Evolutionary conservation across 2,797 vertebrate genomes (phyloP).

Genomic region (Acipenser ruthenus): DNA sequence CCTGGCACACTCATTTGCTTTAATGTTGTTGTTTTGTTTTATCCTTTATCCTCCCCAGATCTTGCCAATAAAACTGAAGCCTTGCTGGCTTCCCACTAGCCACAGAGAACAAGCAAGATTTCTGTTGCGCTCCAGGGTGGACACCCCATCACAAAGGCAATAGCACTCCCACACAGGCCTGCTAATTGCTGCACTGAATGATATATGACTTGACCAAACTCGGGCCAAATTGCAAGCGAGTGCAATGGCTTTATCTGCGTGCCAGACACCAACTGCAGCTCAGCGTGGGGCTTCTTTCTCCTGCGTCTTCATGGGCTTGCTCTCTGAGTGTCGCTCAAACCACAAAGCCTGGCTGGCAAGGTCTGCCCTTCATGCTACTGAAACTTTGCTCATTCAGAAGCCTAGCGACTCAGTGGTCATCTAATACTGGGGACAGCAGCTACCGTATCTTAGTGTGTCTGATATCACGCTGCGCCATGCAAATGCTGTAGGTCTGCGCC

Average conservation of each 20-base stretch:
- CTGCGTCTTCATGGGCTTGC: background rate
- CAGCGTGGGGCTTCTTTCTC: conserved; percentile 11
- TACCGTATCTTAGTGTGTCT: too few species aligned
- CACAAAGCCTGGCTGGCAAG: background rate
- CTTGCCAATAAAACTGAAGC: conserved; percentile 11
- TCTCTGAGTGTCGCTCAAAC: background rate
- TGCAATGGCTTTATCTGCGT: conserved; percentile 16
- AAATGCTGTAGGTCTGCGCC: background rate
- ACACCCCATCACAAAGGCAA: background rate
- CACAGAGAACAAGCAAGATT: background rate
- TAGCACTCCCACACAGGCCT: background rate
- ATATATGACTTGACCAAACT: conserved; percentile 18
- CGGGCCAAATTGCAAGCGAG: conserved; percentile 18
- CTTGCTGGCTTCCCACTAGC: conserved; percentile 15
- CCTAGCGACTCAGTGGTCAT: too few species aligned
- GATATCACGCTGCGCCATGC: background rate
- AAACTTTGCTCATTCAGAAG: background rate
- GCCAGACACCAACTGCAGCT: conserved; percentile 23
- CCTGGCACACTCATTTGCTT: too few species aligned
- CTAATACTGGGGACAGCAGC: too few species aligned
- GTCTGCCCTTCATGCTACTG: background rate
- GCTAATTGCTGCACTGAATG: background rate
- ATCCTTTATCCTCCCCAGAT: background rate
- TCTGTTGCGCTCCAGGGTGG: background rate
- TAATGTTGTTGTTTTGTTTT: background rate